These are phyloP conservation scores for Phrynocephalus versicolor DNA, from an alignment of 2,113 vertebrate species.

Conservation along the genomic window DNA sequence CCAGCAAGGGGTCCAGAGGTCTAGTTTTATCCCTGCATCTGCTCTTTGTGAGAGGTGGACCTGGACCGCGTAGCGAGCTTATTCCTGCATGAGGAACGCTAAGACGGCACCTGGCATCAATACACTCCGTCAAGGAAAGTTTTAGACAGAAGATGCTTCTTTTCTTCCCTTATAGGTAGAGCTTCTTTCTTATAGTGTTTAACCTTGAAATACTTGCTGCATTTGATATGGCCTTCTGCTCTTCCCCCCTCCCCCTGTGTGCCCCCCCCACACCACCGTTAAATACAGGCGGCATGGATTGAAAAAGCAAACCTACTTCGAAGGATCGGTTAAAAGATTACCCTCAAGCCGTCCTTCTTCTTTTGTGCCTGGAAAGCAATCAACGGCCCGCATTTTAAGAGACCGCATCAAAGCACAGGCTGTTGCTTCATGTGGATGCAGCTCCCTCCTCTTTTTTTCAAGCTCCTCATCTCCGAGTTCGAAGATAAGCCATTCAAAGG, in stretches of 20 bases:
- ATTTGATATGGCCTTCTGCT: constrained; percentile 61
- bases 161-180: background rate
- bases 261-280: no score
- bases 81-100: background rate
- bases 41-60: no score
- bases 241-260: constrained; percentile 38
- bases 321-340: constrained; percentile 73
- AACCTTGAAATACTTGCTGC: constrained; percentile 50
- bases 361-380: constrained; percentile 73
- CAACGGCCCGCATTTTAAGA: constrained; percentile 73
- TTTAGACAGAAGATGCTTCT: background rate
- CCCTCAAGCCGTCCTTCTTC: constrained; percentile 70
- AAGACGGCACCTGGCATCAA: background rate
- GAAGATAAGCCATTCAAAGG: constrained; percentile 75
- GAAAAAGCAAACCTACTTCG: constrained; percentile 64
- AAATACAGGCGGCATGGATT: constrained; percentile 66
- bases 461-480: constrained; percentile 62
- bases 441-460: constrained; percentile 63
- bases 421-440: constrained; percentile 73
- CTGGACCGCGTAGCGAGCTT: background rate
- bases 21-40: background rate
- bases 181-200: background rate
- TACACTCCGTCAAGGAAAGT: background rate
- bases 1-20: background rate
- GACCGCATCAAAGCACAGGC: constrained; percentile 73